phyloP scores from a whole-genome alignment of 1,140 invertebrate genomes.

The Papilio xuthus region DNA sequence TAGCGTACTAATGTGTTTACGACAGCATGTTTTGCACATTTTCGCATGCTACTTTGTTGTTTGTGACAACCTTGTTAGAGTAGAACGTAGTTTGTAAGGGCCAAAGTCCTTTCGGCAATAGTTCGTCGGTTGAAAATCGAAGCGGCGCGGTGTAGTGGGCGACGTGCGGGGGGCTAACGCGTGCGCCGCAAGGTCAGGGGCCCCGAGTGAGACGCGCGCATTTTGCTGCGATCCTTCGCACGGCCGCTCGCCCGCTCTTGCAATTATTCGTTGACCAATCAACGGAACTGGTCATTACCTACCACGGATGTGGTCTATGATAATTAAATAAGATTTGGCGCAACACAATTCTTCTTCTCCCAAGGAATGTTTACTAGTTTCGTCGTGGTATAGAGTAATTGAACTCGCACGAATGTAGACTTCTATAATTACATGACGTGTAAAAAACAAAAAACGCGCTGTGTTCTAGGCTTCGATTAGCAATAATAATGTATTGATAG shows the following conservation, averaged over 20 bases:
- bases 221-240: slow-evolving; percentile 43
- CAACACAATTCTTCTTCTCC: neutral
- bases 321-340: neutral
- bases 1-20: neutral
- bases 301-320: neutral
- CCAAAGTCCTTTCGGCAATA: slow-evolving; percentile 35
- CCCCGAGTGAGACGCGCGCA: slow-evolving; percentile 48
- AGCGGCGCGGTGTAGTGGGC: slow-evolving; percentile 23
- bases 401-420: neutral
- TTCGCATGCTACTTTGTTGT: neutral
- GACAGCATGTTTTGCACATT: neutral
- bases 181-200: slow-evolving; percentile 63
- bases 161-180: slow-evolving; percentile 41
- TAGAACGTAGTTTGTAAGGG: slow-evolving; percentile 29
- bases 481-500: no score
- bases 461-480: neutral
- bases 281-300: slow-evolving; percentile 8
- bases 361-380: neutral
- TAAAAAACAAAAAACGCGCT: neutral
- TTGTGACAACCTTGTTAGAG: slow-evolving; percentile 24
- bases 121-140: slow-evolving; percentile 35
- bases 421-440: slow-evolving; percentile 7
- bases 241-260: slow-evolving; percentile 38
- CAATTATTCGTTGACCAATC: slow-evolving; percentile 36
- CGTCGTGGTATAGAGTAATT: neutral